Conservation (phyloP, 1,140 invertebrate species). For the Cephus cinctus region DNA sequence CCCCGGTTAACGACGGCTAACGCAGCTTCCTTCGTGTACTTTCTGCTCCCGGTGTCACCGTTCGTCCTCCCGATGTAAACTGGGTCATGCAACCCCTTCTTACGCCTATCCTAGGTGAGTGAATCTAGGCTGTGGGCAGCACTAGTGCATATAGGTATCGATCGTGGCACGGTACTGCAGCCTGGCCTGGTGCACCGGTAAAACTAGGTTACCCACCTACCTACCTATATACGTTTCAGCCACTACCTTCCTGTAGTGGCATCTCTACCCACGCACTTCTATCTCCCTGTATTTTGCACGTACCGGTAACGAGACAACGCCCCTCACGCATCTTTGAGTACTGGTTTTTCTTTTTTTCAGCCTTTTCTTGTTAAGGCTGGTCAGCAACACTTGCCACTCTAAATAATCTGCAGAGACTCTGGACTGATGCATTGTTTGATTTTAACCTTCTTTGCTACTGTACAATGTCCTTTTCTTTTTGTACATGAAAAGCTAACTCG, state of each 20-base stretch:
- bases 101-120: slow-evolving; percentile 29
- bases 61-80: too few relatives aligned
- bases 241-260: background rate
- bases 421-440: too few relatives aligned
- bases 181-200: slow-evolving; percentile 38
- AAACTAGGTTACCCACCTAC: slow-evolving; percentile 47
- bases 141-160: slow-evolving; percentile 35
- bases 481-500: too few relatives aligned
- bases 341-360: too few relatives aligned
- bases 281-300: slow-evolving; percentile 2
- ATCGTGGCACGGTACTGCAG: slow-evolving; percentile 32
- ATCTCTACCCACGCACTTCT: slow-evolving; percentile 1
- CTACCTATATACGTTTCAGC: slow-evolving; percentile 23
- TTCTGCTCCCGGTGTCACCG: too few relatives aligned
- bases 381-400: too few relatives aligned
- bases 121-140: slow-evolving; percentile 34
- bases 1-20: too few relatives aligned
- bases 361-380: too few relatives aligned
- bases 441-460: too few relatives aligned
- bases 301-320: slow-evolving; percentile 17
- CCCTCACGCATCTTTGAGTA: slow-evolving; percentile 21
- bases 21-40: too few relatives aligned
- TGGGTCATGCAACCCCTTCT: slow-evolving; percentile 27
- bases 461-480: too few relatives aligned
- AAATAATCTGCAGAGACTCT: too few relatives aligned